A percentile compares a stretch with the other conserved stretches of the same genome.
Evolutionary conservation across 2,888 invertebrate genomes (phyloP).

Genomic region (Ellobium chinense): DNA sequence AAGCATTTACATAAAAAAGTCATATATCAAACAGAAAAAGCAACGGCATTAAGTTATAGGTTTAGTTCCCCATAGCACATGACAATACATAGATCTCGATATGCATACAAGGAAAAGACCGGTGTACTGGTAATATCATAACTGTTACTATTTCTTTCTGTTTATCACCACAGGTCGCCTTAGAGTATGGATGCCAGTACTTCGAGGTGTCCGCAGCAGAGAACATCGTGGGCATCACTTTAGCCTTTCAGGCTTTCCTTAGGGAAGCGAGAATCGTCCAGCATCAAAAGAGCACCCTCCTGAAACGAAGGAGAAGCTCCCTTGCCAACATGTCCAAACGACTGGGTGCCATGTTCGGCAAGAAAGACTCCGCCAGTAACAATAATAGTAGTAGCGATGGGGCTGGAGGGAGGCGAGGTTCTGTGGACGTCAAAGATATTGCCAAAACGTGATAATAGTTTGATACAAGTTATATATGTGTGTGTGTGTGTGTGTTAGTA

Average conservation of each 20-base stretch:
- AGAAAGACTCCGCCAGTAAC: conserved; percentile 38
- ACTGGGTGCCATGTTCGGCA: conserved; percentile 69
- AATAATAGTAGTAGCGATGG: neutral
- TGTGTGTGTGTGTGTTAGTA: no score
- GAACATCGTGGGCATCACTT: conserved; percentile 57
- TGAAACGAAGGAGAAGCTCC: conserved; percentile 62
- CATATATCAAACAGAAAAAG: no score
- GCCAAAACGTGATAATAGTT: conserved; percentile 19
- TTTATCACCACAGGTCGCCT: conserved; percentile 58
- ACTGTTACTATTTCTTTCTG: no score
- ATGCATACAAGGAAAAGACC: no score
- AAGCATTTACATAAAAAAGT: no score
- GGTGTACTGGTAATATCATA: no score
- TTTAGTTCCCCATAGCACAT: no score
- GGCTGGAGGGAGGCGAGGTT: neutral
- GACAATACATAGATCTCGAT: no score
- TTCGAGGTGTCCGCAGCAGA: conserved; percentile 73
- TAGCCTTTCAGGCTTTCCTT: conserved; percentile 66
- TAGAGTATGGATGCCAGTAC: conserved; percentile 66
- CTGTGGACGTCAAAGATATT: neutral
- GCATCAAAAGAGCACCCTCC: conserved; percentile 56
- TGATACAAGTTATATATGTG: neutral
- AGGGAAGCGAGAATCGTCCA: conserved; percentile 65
- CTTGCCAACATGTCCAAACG: conserved; percentile 64
- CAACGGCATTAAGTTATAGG: no score